These are phyloP conservation scores for Pelvicachromis taeniatus DNA, from an alignment of 2,113 vertebrate genomes.

Conservation along the genomic window DNA sequence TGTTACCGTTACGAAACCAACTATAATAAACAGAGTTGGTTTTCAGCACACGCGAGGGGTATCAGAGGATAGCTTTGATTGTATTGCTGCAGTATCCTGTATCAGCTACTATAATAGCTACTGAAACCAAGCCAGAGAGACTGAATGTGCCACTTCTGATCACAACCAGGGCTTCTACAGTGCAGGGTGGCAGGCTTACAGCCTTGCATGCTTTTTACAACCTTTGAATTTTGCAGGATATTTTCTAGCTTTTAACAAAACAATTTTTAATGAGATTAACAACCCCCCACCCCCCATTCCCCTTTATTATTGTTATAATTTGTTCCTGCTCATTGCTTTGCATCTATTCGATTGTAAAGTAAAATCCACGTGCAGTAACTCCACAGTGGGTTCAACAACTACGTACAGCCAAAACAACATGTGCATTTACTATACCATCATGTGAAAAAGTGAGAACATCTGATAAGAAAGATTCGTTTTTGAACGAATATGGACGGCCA, in stretches of 20 bases:
- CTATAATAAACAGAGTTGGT: neutral
- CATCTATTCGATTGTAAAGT: neutral
- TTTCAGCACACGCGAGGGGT: constrained; percentile 1
- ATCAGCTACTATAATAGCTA: constrained; percentile 6
- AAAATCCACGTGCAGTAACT: neutral
- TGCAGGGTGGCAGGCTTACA: constrained; percentile 34
- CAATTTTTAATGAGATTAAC: constrained; percentile 24
- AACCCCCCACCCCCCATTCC: neutral
- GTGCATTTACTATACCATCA: constrained; percentile 14
- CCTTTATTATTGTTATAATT: neutral
- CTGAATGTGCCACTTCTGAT: constrained; percentile 40
- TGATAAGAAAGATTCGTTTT: neutral
- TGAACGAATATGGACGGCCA: neutral
- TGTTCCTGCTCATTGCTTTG: neutral
- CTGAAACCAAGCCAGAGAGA: constrained; percentile 32
- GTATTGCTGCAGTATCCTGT: constrained; percentile 39
- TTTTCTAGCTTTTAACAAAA: constrained; percentile 55
- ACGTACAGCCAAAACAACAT: constrained; percentile 29
- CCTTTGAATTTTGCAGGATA: constrained; percentile 26
- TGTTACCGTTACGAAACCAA: neutral
- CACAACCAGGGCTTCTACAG: constrained; percentile 48
- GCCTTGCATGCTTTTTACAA: constrained; percentile 59
- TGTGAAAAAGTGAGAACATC: neutral
- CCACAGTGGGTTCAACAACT: constrained; percentile 8
- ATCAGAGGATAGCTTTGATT: constrained; percentile 26